Percentiles rank a stretch among this genome's conserved stretches.
Conservation (phyloP, 2,797 vertebrate genomes). For the Tapera naevia region DNA sequence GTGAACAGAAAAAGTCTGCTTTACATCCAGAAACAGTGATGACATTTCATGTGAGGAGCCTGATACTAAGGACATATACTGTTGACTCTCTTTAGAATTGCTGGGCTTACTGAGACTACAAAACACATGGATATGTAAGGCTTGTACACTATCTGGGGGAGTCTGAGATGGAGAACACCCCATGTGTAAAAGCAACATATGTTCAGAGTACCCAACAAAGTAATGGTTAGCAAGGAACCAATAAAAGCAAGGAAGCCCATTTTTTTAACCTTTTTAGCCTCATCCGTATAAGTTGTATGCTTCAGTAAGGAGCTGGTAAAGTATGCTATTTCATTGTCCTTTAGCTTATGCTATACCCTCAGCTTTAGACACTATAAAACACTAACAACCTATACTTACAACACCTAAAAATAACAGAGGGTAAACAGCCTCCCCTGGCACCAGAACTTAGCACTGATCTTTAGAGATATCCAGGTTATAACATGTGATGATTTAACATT, state of each 20-base stretch:
- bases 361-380: neutral
- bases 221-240: neutral
- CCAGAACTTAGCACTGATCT: neutral
- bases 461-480: neutral
- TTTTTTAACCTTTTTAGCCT: neutral
- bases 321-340: neutral
- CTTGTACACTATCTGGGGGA: neutral
- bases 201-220: neutral
- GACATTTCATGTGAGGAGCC: neutral
- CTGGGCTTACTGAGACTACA: neutral
- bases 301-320: neutral
- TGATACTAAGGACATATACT: neutral
- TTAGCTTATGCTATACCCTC: neutral
- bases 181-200: neutral
- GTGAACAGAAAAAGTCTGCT: neutral
- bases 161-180: neutral
- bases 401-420: neutral
- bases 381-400: neutral
- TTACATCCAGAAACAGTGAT: neutral
- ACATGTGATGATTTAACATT: neutral
- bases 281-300: neutral
- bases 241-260: neutral
- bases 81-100: neutral
- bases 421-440: neutral
- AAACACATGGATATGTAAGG: neutral